Evolutionary conservation across 2,797 vertebrate species (phyloP).

Genomic region (Champsocephalus esox): DNA sequence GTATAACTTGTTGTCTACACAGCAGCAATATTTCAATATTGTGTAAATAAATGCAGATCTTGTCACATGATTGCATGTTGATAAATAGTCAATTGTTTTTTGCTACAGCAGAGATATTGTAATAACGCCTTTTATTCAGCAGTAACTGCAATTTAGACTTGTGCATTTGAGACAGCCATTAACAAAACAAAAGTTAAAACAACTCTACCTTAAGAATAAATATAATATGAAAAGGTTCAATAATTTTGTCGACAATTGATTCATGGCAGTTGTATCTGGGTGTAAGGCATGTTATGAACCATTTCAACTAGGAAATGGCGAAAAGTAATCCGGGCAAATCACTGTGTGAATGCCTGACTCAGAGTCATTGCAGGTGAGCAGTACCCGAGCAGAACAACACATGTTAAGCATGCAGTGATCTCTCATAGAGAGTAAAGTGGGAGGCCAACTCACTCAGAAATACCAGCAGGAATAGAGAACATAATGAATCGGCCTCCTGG

Average conservation of each 20-base stretch:
- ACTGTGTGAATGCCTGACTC: constrained; percentile 34
- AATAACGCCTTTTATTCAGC: constrained; percentile 8
- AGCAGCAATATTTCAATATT: constrained; percentile 11
- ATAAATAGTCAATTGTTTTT: background rate
- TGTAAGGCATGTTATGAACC: constrained; percentile 20
- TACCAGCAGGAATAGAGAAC: constrained; percentile 2
- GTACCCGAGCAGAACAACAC: background rate
- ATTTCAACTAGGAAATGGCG: background rate
- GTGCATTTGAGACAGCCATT: background rate
- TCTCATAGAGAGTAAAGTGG: constrained; percentile 50
- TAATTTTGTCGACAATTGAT: background rate
- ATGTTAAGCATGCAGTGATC: constrained; percentile 15
- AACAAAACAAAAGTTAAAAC: background rate
- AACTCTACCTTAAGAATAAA: too few species aligned
- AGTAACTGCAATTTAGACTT: background rate
- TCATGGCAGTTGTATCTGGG: constrained; percentile 20
- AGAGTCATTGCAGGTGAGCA: constrained; percentile 30
- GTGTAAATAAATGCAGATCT: background rate
- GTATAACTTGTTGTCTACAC: background rate
- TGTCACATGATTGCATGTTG: background rate
- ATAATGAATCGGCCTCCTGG: background rate
- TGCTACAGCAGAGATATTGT: constrained; percentile 20
- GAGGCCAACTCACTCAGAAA: background rate
- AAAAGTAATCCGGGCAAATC: constrained; percentile 10
- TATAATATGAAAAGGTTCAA: background rate